Conservation (phyloP, 2,888 invertebrate genomes). For the Bembecia ichneumoniformis region DNA sequence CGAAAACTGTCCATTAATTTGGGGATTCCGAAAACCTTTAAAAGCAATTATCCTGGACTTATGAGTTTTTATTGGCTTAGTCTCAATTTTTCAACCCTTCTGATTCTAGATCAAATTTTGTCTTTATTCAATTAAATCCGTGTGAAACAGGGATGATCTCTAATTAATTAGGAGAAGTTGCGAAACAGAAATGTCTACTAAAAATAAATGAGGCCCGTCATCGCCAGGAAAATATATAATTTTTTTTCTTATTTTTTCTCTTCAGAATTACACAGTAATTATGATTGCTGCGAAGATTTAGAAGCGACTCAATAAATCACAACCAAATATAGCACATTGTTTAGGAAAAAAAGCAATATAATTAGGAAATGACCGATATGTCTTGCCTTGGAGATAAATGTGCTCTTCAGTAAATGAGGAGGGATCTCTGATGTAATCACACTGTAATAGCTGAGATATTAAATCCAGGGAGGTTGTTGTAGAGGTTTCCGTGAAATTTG, state of each 20-base stretch:
- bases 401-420: slow-evolving; percentile 15
- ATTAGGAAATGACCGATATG: slow-evolving; percentile 32
- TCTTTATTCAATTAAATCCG: no score
- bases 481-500: background rate
- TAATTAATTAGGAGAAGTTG: no score
- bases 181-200: no score
- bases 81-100: no score
- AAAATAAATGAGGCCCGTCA: no score
- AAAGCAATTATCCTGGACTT: no score
- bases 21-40: no score
- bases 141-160: no score
- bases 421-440: slow-evolving; percentile 12
- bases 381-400: slow-evolving; percentile 26
- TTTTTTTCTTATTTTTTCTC: background rate
- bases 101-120: no score
- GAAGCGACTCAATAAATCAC: slow-evolving; percentile 5
- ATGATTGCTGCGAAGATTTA: background rate
- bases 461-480: background rate
- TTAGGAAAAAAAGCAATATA: slow-evolving; percentile 19
- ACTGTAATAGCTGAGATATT: slow-evolving; percentile 7
- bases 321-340: slow-evolving; percentile 8
- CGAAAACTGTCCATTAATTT: no score
- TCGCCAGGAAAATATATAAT: no score
- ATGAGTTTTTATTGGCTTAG: no score
- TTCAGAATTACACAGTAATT: background rate